These are phyloP conservation scores for Eospalax fontanierii DNA, from an alignment of 2,797 vertebrate genomes.

Conservation along the genomic window DNA sequence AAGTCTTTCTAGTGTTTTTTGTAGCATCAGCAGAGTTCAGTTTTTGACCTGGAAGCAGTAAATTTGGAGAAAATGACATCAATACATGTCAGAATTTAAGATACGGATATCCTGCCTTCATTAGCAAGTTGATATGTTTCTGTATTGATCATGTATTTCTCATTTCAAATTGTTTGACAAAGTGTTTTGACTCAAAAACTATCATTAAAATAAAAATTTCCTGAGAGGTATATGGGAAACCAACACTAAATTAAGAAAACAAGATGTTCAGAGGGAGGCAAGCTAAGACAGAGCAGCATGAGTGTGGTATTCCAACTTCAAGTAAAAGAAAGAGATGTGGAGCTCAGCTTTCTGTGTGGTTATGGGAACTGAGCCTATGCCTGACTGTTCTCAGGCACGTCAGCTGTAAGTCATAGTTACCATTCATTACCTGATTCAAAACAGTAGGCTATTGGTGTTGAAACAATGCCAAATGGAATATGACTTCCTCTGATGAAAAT, in stretches of 20 bases:
- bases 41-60: slow-evolving; percentile 24
- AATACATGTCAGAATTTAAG: slow-evolving; percentile 69
- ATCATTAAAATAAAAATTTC: slow-evolving; percentile 55
- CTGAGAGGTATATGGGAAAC: slow-evolving; percentile 21
- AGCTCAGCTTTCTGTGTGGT: slow-evolving; percentile 11
- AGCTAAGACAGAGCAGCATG: neutral
- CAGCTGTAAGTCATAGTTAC: slow-evolving; percentile 53
- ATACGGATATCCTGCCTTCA: slow-evolving; percentile 31
- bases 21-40: slow-evolving; percentile 49
- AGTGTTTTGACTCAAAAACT: slow-evolving; percentile 60
- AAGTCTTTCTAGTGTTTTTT: slow-evolving; percentile 19
- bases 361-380: neutral
- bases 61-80: slow-evolving; percentile 72
- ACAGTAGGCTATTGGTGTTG: slow-evolving; percentile 61
- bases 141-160: slow-evolving; percentile 37
- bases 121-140: slow-evolving; percentile 60
- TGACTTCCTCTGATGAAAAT: slow-evolving; percentile 69
- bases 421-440: slow-evolving; percentile 77
- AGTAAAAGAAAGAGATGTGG: slow-evolving; percentile 22
- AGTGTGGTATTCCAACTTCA: neutral
- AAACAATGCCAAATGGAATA: slow-evolving; percentile 66
- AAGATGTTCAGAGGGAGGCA: slow-evolving; percentile 1
- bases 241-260: slow-evolving; percentile 52
- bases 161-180: slow-evolving; percentile 63
- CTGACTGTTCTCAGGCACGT: slow-evolving; percentile 24